Evolutionary conservation across 2,888 invertebrate species (phyloP), one percentile per base, ranked within the genome.

Genomic region (Thumatha senex): DNA sequence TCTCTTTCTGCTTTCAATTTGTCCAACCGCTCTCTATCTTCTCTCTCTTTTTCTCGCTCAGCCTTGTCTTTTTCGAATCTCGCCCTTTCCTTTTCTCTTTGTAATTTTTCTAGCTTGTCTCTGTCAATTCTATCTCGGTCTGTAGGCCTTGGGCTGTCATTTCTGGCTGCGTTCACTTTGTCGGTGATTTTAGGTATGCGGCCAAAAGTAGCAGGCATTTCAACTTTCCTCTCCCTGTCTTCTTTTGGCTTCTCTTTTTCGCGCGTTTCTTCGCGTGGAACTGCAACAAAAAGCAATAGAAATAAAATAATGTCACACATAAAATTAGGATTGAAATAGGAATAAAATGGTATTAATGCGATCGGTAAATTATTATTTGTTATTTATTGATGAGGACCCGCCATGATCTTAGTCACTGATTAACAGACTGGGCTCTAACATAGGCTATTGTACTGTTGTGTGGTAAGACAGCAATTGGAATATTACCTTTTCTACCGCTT

Each of bases 161-260:
- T 78, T 61, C 74, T 84, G 12, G 61, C 43, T 54, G 54, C 72
- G 35, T 62, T 75, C 30, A 72, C 62, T 74, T 78, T 90, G 30
- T 85, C 87, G 44, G 82, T 77, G 2, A 93, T 56, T 80, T 94
- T 94, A 35, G 93, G 93, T 67, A 93, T 93, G 52, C 92, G 78
- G 2, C 82, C 85, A 57, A 89, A 82, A 8, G 80, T 78, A 49
- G 67, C 0, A 7, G 31, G 51, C 13, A 74, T 56, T 59, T 86
- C 88, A 11, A 79, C 67, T 72, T 78, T 88, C 54, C 61, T 80
- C 54, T 86, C 89, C 61, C 53, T 82, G 45, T 86, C 87, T 52
- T 46, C 39, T 12, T 30, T 39, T 2, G 35, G 52, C 44, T 46
- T 64, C 24, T 45, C 39, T 18, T 7, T 39, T 7, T 39, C 39